phyloP scores from a whole-genome alignment of 2,113 vertebrate species.

The Pan troglodytes region NHGRI_mPanTro3-v2.1_pri NC_072401.2:128581501-128582000 shows the following conservation, averaged over 20 bases:
- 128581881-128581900: background rate
- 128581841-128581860: background rate
- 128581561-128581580: background rate
- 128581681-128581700: background rate
- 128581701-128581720: background rate
- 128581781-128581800: background rate
- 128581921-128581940: background rate
- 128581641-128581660: background rate
- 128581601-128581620: background rate
- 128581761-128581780: background rate
- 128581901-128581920: background rate
- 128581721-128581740: background rate
- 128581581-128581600: background rate
- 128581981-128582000: background rate
- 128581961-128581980: background rate
- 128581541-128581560: background rate
- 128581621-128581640: background rate
- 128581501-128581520: conserved; percentile 19
- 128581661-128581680: background rate
- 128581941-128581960: background rate
- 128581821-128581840: background rate
- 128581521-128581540: background rate
- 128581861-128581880: background rate
- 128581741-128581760: background rate
- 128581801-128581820: background rate